These are phyloP conservation scores for Anarhynchus alexandrinus DNA, from an alignment of 2,113 vertebrate species.

Conservation along the genomic window DNA sequence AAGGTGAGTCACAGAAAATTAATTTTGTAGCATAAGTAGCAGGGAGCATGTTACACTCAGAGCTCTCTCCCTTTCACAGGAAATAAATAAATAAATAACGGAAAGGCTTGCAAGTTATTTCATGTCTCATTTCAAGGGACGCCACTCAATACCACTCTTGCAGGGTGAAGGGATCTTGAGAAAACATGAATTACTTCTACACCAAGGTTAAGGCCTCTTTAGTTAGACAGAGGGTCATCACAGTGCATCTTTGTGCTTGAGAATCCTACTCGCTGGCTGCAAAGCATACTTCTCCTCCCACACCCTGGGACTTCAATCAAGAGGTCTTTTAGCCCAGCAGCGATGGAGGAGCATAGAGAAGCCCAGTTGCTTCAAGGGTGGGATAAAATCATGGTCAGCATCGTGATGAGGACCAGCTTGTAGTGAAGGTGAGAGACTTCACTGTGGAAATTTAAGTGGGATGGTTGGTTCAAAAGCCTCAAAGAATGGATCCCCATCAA, in stretches of 20 bases:
- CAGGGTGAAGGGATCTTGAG: neutral
- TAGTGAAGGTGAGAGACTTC: neutral
- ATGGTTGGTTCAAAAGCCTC: neutral
- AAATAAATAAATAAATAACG: neutral
- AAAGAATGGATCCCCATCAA: neutral
- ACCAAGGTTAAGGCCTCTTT: neutral
- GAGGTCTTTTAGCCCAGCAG: neutral
- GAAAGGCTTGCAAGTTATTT: neutral
- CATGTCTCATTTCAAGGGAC: neutral
- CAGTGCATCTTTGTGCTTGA: neutral
- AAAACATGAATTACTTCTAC: neutral
- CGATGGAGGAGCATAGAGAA: accelerated
- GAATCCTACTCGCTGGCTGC: neutral
- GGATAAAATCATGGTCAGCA: neutral
- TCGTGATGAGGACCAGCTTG: accelerated
- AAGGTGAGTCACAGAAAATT: neutral
- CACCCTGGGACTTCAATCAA: neutral
- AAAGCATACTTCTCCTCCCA: neutral
- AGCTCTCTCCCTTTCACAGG: neutral
- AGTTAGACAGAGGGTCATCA: neutral
- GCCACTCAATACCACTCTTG: neutral
- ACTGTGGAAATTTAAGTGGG: neutral
- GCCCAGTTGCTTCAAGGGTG: neutral
- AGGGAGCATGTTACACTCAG: neutral
- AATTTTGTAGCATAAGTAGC: neutral